phyloP scores from a whole-genome alignment of 1,140 invertebrate genomes.

The Atta texana region DNA sequence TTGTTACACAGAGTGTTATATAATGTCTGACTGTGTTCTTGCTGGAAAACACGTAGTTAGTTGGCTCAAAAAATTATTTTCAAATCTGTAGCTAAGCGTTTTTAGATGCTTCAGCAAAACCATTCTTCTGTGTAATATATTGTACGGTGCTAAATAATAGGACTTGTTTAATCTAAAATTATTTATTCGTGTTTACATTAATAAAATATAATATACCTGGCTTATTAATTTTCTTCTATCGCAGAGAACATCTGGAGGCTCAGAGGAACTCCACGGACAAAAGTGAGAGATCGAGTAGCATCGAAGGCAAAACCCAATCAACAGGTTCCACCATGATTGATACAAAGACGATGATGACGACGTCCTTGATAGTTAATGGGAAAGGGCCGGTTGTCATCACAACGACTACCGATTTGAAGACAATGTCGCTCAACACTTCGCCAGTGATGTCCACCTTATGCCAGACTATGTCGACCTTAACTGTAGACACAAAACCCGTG shows the following conservation, averaged over 20 bases:
- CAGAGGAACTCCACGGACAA: conserved; percentile 75
- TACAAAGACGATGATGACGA: conserved; percentile 56
- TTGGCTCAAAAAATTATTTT: too few species aligned
- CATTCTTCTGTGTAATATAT: not conserved
- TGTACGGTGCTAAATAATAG: not conserved
- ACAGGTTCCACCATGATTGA: conserved; percentile 42
- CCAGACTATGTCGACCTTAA: conserved; percentile 73
- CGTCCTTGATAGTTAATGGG: conserved; percentile 52
- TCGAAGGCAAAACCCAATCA: conserved; percentile 69
- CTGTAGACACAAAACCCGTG: conserved; percentile 80
- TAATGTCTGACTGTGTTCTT: too few species aligned
- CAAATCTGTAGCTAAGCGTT: too few species aligned
- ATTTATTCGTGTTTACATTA: not conserved
- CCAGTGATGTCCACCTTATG: not conserved
- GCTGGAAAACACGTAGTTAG: too few species aligned
- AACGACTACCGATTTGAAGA: conserved; percentile 59
- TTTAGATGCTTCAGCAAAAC: too few species aligned
- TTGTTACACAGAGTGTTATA: too few species aligned
- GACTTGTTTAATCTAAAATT: not conserved
- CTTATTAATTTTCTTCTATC: conserved; percentile 38
- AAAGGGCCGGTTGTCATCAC: conserved; percentile 38
- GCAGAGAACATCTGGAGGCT: conserved; percentile 83
- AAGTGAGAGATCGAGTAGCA: conserved; percentile 75
- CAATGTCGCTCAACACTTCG: conserved; percentile 48
- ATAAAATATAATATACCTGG: not conserved